Percentiles rank a stretch among this genome's conserved stretches.
Conservation (phyloP, 2,888 invertebrate species). For the Torymus auratus region DNA sequence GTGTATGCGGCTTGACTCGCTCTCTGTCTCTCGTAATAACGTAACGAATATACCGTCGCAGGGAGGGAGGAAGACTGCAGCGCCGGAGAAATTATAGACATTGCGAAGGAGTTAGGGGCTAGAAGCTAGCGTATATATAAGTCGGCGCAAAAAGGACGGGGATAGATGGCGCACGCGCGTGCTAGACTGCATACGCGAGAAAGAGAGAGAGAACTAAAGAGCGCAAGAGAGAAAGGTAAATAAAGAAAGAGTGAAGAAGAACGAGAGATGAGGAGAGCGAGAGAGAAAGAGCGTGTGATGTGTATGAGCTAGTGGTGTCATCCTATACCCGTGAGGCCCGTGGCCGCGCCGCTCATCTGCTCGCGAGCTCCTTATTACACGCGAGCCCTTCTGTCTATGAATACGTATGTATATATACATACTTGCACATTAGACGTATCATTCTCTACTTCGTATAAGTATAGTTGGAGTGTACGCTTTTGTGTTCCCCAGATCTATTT, state of each 20-base stretch:
- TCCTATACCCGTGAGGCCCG: constrained; percentile 73
- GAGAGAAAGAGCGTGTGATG: not conserved
- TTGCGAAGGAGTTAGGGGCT: not conserved
- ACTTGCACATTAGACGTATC: constrained; percentile 36
- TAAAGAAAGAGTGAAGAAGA: not conserved
- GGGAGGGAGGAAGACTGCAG: not conserved
- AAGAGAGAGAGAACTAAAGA: not conserved
- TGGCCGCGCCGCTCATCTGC: constrained; percentile 68
- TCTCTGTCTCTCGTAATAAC: not conserved
- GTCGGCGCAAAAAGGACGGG: not conserved
- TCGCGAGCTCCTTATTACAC: constrained; percentile 69
- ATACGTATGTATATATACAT: constrained; percentile 54
- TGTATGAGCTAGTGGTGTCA: constrained; percentile 66
- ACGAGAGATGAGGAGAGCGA: constrained; percentile 8
- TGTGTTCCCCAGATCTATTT: constrained; percentile 20
- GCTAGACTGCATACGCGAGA: not conserved
- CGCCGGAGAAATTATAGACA: constrained; percentile 9
- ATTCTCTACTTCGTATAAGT: not conserved
- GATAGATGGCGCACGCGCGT: not conserved
- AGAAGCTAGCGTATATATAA: constrained; percentile 17
- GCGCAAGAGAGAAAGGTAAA: not conserved
- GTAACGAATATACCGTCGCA: not conserved
- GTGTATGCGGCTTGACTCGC: not conserved
- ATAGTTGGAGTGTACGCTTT: not conserved
- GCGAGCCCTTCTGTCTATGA: constrained; percentile 53